These are phyloP conservation scores for Megastigmus dorsalis DNA, from an alignment of 2,888 invertebrate species.

Conservation along the genomic window DNA sequence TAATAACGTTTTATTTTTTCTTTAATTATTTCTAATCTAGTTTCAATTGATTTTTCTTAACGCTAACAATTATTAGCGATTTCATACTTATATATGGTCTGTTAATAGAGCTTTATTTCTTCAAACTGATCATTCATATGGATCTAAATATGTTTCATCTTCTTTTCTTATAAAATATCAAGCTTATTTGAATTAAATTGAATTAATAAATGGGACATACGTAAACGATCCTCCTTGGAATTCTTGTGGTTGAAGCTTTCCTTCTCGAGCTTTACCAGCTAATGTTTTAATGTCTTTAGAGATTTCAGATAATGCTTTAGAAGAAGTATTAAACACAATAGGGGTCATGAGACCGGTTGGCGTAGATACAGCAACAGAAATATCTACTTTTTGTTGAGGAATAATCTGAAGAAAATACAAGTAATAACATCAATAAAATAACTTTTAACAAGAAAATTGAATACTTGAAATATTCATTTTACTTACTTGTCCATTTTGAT, in stretches of 20 bases:
- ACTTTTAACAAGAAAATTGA: constrained; percentile 8
- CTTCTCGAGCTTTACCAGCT: constrained; percentile 78
- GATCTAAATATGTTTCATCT: no score
- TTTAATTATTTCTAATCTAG: no score
- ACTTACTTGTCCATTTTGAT: constrained; percentile 74
- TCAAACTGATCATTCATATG: no score
- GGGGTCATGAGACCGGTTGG: constrained; percentile 81
- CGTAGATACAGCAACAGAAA: constrained; percentile 81
- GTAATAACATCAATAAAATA: background rate
- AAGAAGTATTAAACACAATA: constrained; percentile 78
- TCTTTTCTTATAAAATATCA: background rate
- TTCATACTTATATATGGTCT: no score
- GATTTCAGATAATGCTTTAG: constrained; percentile 77
- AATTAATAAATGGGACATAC: constrained; percentile 66
- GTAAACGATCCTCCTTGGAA: constrained; percentile 79
- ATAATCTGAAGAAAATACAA: constrained; percentile 64
- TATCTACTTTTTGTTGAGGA: constrained; percentile 75
- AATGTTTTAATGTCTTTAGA: constrained; percentile 76
- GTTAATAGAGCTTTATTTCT: no score
- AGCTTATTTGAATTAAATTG: background rate
- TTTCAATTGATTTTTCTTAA: no score
- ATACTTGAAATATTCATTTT: background rate
- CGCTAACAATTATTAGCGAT: no score
- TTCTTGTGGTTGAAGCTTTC: constrained; percentile 81
- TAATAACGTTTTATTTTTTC: no score